phyloP scores from a whole-genome alignment of 2,113 vertebrate genomes.

The Piprites chloris region DNA sequence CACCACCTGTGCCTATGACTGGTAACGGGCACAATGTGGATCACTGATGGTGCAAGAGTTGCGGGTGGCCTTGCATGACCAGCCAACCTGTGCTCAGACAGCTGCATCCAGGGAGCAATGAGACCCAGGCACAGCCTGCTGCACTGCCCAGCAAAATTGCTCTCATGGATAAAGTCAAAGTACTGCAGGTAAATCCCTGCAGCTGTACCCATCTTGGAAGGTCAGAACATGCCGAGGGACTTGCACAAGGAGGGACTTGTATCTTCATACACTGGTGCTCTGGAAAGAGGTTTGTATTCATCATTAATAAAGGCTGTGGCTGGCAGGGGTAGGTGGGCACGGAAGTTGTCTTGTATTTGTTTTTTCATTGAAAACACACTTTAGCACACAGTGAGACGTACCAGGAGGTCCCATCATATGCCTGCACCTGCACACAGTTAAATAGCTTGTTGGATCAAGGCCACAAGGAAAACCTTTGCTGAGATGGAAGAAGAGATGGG shows the following conservation, averaged over 20 bases:
- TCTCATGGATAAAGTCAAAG: background rate
- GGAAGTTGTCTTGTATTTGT: background rate
- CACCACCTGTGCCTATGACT: background rate
- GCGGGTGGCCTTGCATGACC: background rate
- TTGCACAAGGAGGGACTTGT: background rate
- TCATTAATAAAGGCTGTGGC: background rate
- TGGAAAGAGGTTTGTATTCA: background rate
- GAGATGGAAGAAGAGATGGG: background rate
- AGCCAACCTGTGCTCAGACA: background rate
- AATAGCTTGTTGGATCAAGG: background rate
- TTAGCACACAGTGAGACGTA: background rate
- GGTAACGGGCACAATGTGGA: rapidly evolving
- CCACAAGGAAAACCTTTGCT: background rate
- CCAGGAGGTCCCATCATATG: background rate
- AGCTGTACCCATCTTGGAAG: background rate
- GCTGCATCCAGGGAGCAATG: rapidly evolving
- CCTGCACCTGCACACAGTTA: background rate
- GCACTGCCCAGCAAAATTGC: background rate
- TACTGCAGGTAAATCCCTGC: background rate
- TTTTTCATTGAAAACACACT: background rate
- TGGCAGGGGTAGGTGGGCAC: background rate
- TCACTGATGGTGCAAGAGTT: background rate
- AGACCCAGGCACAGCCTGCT: background rate
- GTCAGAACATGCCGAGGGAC: background rate
- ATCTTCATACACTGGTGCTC: background rate